Percentiles rank a stretch among this genome's conserved stretches.
Evolutionary conservation across 1,140 invertebrate genomes (phyloP).

Genomic region (Prorops nasuta): DNA sequence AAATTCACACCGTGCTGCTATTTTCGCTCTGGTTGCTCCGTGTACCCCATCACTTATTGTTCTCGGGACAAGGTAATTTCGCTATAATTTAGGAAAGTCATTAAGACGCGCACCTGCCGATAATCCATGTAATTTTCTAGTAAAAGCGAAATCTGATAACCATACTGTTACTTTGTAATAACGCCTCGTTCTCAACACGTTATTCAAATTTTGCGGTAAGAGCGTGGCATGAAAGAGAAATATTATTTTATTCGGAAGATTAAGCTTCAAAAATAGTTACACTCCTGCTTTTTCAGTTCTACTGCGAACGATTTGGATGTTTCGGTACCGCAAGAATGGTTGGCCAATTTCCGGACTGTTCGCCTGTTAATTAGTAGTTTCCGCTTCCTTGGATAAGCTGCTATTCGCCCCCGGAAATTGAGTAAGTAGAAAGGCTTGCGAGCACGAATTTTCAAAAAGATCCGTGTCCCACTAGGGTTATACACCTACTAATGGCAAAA

Average conservation of each 20-base stretch:
- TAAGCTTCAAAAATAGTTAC: no score
- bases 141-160: constrained; percentile 22
- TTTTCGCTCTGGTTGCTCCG: no score
- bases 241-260: no score
- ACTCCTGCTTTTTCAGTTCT: neutral
- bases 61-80: constrained; percentile 27
- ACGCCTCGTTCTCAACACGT: constrained; percentile 1
- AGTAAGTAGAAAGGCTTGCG: constrained; percentile 3
- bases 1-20: no score
- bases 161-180: constrained; percentile 14
- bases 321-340: constrained; percentile 5
- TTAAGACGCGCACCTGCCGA: constrained; percentile 30
- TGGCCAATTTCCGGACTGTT: constrained; percentile 18
- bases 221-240: no score
- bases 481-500: neutral
- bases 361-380: constrained; percentile 15
- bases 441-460: neutral
- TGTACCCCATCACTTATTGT: constrained; percentile 1
- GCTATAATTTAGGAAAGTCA: constrained; percentile 26
- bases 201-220: no score
- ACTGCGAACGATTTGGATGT: neutral
- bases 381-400: constrained; percentile 7
- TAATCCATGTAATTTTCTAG: constrained; percentile 28
- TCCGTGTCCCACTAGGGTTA: neutral
- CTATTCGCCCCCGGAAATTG: constrained; percentile 13